Conservation (phyloP, 2,888 invertebrate species). For the Amphiduros pacificus region DNA sequence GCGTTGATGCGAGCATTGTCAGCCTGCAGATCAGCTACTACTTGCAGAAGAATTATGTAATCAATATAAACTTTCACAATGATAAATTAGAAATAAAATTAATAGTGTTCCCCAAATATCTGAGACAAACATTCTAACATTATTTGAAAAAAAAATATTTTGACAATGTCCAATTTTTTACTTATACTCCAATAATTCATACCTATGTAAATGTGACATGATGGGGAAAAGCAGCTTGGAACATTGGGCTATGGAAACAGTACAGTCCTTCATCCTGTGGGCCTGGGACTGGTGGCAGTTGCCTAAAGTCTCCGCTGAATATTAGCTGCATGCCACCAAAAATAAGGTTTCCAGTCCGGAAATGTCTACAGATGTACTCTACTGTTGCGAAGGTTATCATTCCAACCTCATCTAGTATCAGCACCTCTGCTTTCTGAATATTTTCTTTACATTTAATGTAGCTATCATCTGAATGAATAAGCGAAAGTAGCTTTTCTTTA, state of each 20-base stretch:
- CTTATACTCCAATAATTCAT: too few relatives aligned
- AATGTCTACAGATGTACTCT: neutral
- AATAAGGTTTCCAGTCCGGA: neutral
- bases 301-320: neutral
- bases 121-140: too few relatives aligned
- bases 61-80: too few relatives aligned
- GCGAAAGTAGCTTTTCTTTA: neutral
- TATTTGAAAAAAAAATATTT: too few relatives aligned
- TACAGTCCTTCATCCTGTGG: neutral
- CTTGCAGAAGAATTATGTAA: too few relatives aligned
- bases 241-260: neutral
- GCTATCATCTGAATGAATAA: too few relatives aligned
- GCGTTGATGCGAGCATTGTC: too few relatives aligned
- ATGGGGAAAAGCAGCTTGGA: neutral
- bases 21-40: too few relatives aligned
- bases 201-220: neutral
- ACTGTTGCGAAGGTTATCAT: neutral
- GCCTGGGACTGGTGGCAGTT: neutral
- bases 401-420: neutral
- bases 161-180: too few relatives aligned
- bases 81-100: too few relatives aligned
- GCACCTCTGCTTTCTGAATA: neutral
- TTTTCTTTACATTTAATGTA: neutral
- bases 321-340: neutral
- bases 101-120: too few relatives aligned